Evolutionary conservation across 2,113 vertebrate genomes (phyloP).

Genomic region (Rhinopomastus cyanomelas): DNA sequence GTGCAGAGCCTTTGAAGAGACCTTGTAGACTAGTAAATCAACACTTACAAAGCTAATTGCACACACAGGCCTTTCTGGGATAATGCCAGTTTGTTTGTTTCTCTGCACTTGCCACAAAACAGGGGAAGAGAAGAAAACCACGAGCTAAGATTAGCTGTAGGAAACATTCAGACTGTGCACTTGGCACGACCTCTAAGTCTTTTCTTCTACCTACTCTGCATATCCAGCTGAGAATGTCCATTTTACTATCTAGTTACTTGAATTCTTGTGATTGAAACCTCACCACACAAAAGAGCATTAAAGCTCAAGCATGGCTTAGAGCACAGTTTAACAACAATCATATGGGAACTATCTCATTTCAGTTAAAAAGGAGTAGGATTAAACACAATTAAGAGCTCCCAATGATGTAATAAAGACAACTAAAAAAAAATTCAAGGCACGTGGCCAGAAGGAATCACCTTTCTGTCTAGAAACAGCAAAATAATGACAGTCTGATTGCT

Average conservation of each 20-base stretch:
- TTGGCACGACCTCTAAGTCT: not conserved
- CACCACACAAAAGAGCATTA: not conserved
- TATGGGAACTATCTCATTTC: not conserved
- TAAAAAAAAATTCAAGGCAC: not conserved
- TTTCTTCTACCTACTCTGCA: not conserved
- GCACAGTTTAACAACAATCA: not conserved
- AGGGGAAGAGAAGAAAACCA: not conserved
- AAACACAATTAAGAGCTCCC: slow-evolving; percentile 45
- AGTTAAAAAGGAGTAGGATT: slow-evolving; percentile 22
- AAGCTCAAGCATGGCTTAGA: not conserved
- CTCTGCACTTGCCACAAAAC: not conserved
- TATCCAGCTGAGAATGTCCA: not conserved
- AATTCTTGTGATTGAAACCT: not conserved
- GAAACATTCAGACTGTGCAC: not conserved
- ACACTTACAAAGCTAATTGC: not conserved
- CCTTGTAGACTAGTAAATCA: not conserved
- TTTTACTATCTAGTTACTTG: not conserved
- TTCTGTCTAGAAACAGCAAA: slow-evolving; percentile 52
- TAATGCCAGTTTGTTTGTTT: not conserved
- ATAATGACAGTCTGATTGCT: slow-evolving; percentile 39
- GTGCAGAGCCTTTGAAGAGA: not conserved
- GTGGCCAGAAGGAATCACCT: slow-evolving; percentile 30
- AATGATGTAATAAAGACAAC: slow-evolving; percentile 37
- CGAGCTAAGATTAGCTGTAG: not conserved
- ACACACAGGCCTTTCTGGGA: not conserved